Evolutionary conservation across 2,888 invertebrate genomes (phyloP), one percentile per base, ranked within the genome.

Genomic region (Selenia dentaria): DNA sequence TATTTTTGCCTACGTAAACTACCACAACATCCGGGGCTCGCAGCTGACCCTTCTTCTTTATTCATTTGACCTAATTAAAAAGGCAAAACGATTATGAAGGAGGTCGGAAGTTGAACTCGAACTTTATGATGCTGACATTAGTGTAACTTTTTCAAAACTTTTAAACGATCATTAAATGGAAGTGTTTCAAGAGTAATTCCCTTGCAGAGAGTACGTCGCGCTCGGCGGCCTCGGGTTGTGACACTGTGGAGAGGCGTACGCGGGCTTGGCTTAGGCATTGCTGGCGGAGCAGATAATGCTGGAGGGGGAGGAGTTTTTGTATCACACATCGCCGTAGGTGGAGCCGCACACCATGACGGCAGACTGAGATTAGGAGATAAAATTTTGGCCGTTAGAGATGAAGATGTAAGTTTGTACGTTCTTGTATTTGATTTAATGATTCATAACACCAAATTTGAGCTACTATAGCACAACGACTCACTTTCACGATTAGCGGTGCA

Each of bases 241-340:
- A 83, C 83, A 12, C 56, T 91, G 42, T 89, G 89, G 80, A 70
- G 91, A 53, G 91, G 91, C 5, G 78, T 74, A 3, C 80, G 90
- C 12, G 91, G 91, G 0, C 62, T 91, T 1, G 91, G 91, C 0
- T 70, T 91, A 1, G 91, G 91, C 0, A 86, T 91, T 42, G 91
- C 91, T 0, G 91, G 91, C 2, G 91, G 91, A 36, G 81, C 88
- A 25, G 91, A 91, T 51, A 89, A 91, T 31, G 88, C 87, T 9
- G 89, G 88, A 0, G 90, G 90, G n/a, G 88, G 79, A 6, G 89
- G 90, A 25, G 83, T 91, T 38, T 91, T 91, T 51, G 83, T 91
- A 41, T 91, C 91, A 18, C 91, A 91, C 62, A 89, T 91, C 46
- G 88, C 91, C 4, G 82, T 80, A 8, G 91, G 90, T 14, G 91